These are phyloP conservation scores for Plotosus lineatus DNA, from an alignment of 2,113 vertebrate species.

Conservation along the genomic window DNA sequence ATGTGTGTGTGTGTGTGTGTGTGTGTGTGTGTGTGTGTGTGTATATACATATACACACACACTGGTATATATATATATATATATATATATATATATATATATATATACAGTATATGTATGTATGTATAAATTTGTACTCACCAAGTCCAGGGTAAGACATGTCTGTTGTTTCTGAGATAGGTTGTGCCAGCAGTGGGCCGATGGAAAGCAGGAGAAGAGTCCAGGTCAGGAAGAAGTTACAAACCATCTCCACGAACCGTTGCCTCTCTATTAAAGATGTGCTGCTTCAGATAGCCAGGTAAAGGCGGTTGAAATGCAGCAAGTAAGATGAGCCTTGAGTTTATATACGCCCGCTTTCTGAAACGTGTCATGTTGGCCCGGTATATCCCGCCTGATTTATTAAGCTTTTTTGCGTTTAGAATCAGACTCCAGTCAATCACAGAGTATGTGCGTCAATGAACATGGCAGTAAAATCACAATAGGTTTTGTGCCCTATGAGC, in stretches of 20 bases:
- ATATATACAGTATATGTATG: too few relatives aligned
- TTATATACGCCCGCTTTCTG: constrained; percentile 64
- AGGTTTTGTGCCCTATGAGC: background rate
- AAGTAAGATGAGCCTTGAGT: constrained; percentile 12
- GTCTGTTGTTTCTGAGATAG: constrained; percentile 69
- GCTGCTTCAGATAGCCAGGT: background rate
- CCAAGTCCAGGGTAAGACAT: constrained; percentile 67
- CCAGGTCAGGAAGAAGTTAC: constrained; percentile 66
- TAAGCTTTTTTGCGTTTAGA: constrained; percentile 32
- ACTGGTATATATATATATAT: too few relatives aligned
- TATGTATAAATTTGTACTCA: constrained; percentile 53
- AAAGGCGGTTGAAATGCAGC: background rate
- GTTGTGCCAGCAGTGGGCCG: constrained; percentile 65
- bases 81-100: too few relatives aligned
- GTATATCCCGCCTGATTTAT: constrained; percentile 36
- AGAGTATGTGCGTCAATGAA: constrained; percentile 16
- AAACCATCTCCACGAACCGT: constrained; percentile 59
- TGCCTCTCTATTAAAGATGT: background rate
- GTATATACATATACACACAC: too few relatives aligned
- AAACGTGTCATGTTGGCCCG: constrained; percentile 15
- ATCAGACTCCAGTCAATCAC: background rate
- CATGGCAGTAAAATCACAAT: constrained; percentile 11
- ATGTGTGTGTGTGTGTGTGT: too few relatives aligned
- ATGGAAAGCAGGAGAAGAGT: constrained; percentile 66
- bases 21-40: too few relatives aligned